Percentiles rank a stretch among this genome's conserved stretches.
These are phyloP conservation scores for Micropoecilia bifurca DNA, from an alignment of 2,797 vertebrate species.

Conservation along the genomic window DNA sequence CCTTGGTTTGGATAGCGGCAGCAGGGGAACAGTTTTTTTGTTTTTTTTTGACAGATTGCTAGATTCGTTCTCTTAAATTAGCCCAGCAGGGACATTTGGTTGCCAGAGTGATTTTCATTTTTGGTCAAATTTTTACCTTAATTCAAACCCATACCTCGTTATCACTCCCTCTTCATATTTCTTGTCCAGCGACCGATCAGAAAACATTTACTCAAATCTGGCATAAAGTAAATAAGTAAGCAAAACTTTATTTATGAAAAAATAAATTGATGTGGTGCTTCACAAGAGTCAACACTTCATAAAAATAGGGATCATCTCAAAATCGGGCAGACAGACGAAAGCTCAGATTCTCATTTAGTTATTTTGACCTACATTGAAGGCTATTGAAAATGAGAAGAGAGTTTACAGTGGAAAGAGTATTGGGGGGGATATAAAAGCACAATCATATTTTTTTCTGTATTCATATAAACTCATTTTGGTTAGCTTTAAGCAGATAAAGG, in stretches of 20 bases:
- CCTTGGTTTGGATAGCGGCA: constrained; percentile 53
- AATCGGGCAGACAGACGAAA: constrained; percentile 44
- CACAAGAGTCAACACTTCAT: background rate
- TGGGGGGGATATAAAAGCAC: constrained; percentile 30
- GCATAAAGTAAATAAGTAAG: background rate
- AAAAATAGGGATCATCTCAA: constrained; percentile 39
- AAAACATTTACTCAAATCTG: constrained; percentile 48
- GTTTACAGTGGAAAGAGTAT: constrained; percentile 7
- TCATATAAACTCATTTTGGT: constrained; percentile 40
- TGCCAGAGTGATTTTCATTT: constrained; percentile 55
- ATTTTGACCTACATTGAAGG: constrained; percentile 24
- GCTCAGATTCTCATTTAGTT: constrained; percentile 28
- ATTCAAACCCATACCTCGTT: constrained; percentile 26
- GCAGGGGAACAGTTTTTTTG: constrained; percentile 24
- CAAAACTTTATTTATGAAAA: background rate
- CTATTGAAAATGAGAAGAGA: constrained; percentile 4
- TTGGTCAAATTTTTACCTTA: constrained; percentile 45
- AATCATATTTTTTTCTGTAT: constrained; percentile 32
- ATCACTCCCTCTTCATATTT: constrained; percentile 15
- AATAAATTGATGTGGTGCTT: background rate
- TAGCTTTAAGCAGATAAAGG: constrained; percentile 67
- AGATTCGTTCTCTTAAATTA: constrained; percentile 66
- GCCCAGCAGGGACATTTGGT: constrained; percentile 63
- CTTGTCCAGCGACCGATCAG: constrained; percentile 49
- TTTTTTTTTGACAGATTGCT: constrained; percentile 64